Evolutionary conservation across 2,888 invertebrate genomes (phyloP).

Genomic region (Chaetogeoica ovagalla): DNA sequence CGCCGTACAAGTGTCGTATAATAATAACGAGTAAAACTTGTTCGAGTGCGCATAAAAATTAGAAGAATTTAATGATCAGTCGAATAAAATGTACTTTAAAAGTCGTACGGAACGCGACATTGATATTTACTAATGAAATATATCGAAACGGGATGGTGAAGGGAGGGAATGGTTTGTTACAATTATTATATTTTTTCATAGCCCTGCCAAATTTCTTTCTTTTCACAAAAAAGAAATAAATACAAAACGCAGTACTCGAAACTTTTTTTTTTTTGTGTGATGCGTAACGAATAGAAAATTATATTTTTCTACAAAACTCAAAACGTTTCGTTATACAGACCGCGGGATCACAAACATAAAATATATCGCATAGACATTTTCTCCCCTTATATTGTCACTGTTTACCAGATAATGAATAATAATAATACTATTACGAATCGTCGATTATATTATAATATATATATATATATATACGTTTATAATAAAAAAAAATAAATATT

Average conservation of each 20-base stretch:
- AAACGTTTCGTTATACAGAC: no score
- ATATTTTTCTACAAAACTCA: not conserved
- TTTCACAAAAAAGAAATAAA: no score
- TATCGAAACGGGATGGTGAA: no score
- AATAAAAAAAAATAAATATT: slow-evolving; percentile 1
- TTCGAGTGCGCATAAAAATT: not conserved
- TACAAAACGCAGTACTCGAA: not conserved
- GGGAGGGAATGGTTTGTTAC: no score
- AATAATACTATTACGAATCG: not conserved
- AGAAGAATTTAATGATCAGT: not conserved
- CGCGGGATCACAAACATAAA: not conserved
- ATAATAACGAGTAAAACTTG: not conserved
- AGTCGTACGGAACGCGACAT: no score
- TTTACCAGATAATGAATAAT: slow-evolving; percentile 12
- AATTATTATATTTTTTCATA: no score
- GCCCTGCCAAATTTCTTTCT: no score
- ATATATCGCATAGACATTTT: not conserved
- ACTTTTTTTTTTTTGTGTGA: no score
- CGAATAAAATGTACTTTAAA: not conserved
- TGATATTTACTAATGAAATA: no score
- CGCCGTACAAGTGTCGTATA: no score
- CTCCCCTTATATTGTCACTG: not conserved
- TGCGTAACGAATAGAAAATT: not conserved
- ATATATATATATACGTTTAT: not conserved
- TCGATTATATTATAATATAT: not conserved